phyloP scores from a whole-genome alignment of 2,113 vertebrate species.

The Syngnathus typhle region DNA sequence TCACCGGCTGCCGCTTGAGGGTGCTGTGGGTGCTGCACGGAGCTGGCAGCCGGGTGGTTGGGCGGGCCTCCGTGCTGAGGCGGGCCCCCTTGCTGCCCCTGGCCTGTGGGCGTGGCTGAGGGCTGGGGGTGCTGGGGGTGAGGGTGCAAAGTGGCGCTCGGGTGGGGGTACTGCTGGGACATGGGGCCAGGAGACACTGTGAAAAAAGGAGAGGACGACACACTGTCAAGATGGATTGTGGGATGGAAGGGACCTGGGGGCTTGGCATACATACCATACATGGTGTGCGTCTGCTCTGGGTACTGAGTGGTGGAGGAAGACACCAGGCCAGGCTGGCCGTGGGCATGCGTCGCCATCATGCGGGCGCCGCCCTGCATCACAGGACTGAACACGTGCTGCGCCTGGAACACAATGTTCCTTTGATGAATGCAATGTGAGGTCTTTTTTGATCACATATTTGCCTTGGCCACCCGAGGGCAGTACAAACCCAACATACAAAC shows the following conservation, averaged over 20 bases:
- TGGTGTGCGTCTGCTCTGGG: constrained; percentile 95
- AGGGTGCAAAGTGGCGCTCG: constrained; percentile 84
- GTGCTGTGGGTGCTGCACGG: constrained; percentile 93
- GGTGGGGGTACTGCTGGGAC: constrained; percentile 93
- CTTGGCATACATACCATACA: constrained; percentile 85
- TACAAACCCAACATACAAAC: no score
- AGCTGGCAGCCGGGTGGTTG: constrained; percentile 91
- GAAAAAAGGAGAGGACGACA: neutral
- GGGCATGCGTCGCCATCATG: constrained; percentile 90
- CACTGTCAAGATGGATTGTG: neutral
- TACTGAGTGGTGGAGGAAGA: constrained; percentile 92
- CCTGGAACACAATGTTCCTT: constrained; percentile 61
- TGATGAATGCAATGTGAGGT: no score
- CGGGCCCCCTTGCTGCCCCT: constrained; percentile 78
- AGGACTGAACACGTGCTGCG: constrained; percentile 93
- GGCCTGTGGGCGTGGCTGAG: constrained; percentile 93
- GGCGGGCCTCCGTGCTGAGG: constrained; percentile 81
- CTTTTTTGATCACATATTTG: no score
- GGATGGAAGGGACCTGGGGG: neutral
- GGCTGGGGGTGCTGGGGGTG: constrained; percentile 91
- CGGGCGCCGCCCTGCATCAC: constrained; percentile 89
- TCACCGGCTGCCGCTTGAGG: constrained; percentile 77
- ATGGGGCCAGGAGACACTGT: constrained; percentile 91
- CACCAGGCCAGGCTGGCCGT: constrained; percentile 87
- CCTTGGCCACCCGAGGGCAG: no score